phyloP scores from a whole-genome alignment of 2,888 invertebrate species.

The Venustoraphidia nigricollis region DNA sequence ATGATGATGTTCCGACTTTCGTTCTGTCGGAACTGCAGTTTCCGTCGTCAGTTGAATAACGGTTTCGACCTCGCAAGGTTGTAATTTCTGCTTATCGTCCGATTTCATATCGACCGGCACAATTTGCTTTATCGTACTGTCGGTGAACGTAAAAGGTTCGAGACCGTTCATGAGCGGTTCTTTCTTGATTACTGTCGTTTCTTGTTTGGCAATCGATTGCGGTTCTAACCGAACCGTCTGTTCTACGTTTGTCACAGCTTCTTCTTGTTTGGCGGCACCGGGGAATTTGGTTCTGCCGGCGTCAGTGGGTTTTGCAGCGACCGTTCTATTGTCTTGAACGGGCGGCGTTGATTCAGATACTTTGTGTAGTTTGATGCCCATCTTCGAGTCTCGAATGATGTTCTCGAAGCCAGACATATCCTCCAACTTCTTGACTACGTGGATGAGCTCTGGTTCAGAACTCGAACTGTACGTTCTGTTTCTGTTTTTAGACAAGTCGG shows the following conservation, averaged over 20 bases:
- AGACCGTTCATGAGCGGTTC: constrained; percentile 36
- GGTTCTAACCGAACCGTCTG: constrained; percentile 2
- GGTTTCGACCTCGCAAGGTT: no score
- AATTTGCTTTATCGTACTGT: constrained; percentile 48
- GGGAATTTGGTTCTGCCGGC: no score
- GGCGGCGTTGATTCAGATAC: constrained; percentile 22
- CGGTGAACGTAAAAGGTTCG: constrained; percentile 54
- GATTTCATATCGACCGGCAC: constrained; percentile 9
- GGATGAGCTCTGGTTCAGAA: constrained; percentile 43
- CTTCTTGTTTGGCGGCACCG: no score
- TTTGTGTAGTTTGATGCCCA: constrained; percentile 22
- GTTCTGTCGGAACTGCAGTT: constrained; percentile 22
- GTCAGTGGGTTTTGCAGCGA: no score
- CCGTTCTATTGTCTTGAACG: constrained; percentile 14
- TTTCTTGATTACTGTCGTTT: constrained; percentile 2
- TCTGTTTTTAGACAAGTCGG: constrained; percentile 16
- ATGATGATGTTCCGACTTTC: constrained; percentile 20
- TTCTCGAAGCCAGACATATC: constrained; percentile 46
- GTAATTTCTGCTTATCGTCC: no score
- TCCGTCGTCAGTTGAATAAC: constrained; percentile 17
- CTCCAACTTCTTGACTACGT: constrained; percentile 44
- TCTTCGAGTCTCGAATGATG: constrained; percentile 35
- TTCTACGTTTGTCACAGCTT: no score
- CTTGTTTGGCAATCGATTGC: constrained; percentile 8
- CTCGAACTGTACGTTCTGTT: constrained; percentile 28